A percentile compares a stretch with the other conserved stretches of the same genome.
Evolutionary conservation across 2,888 invertebrate species (phyloP).

Genomic region (Tethea ocularis): DNA sequence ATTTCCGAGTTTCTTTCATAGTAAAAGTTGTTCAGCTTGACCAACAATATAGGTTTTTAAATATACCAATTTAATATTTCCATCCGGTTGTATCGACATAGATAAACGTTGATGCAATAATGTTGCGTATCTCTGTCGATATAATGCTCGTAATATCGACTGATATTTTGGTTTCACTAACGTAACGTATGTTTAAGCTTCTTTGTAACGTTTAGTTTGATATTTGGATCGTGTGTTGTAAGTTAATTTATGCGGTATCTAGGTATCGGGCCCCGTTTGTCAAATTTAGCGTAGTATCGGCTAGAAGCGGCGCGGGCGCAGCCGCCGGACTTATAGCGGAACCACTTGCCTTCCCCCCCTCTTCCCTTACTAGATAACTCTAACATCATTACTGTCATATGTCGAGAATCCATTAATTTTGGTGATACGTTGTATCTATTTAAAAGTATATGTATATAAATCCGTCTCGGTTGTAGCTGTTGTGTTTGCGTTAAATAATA

Average conservation of each 20-base stretch:
- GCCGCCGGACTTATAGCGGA: too few species aligned
- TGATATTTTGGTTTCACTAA: constrained; percentile 21
- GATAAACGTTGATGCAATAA: constrained; percentile 11
- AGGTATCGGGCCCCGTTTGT: constrained; percentile 15
- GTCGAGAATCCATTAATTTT: too few species aligned
- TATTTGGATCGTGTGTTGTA: constrained; percentile 21
- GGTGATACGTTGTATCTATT: too few species aligned
- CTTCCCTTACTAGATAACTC: too few species aligned
- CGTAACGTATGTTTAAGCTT: constrained; percentile 35
- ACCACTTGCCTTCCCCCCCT: neutral
- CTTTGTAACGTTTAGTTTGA: constrained; percentile 16
- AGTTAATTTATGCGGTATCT: constrained; percentile 20
- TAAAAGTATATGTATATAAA: too few species aligned
- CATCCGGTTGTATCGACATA: constrained; percentile 15
- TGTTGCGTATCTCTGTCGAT: neutral
- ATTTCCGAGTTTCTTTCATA: too few species aligned
- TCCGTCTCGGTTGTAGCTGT: neutral
- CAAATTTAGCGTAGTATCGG: constrained; percentile 17
- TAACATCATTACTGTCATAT: too few species aligned
- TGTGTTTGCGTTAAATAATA: neutral
- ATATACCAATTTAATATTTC: too few species aligned
- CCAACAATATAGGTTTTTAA: too few species aligned
- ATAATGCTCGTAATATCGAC: neutral
- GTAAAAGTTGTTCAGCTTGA: too few species aligned
- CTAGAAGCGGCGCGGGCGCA: constrained; percentile 13